Evolutionary conservation across 2,888 invertebrate species (phyloP).

Genomic region (Phortica okadai): DNA sequence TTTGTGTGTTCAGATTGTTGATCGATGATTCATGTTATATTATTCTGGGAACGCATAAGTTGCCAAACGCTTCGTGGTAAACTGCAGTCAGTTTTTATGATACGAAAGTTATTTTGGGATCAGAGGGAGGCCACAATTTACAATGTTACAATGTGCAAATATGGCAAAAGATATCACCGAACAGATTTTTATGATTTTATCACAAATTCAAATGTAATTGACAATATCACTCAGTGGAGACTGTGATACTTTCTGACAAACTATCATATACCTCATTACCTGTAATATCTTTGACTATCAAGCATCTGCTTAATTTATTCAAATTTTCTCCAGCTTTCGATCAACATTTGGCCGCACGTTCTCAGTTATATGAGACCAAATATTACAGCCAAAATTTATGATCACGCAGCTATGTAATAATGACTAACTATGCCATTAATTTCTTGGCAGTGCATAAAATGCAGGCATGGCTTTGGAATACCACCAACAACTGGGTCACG

Average conservation of each 20-base stretch:
- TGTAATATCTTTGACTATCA: too few relatives aligned
- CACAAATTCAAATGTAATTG: too few relatives aligned
- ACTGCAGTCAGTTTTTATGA: too few relatives aligned
- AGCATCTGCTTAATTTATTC: not conserved
- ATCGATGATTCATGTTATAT: constrained; percentile 22
- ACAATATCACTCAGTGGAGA: too few relatives aligned
- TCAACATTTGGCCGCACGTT: not conserved
- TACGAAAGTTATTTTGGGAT: too few relatives aligned
- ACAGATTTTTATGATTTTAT: too few relatives aligned
- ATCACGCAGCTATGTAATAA: not conserved
- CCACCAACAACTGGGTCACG: constrained; percentile 26
- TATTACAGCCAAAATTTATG: constrained; percentile 20
- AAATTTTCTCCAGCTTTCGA: not conserved
- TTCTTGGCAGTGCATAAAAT: constrained; percentile 1
- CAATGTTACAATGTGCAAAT: too few relatives aligned
- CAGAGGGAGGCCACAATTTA: too few relatives aligned
- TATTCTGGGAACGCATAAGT: not conserved
- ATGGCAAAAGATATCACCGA: too few relatives aligned
- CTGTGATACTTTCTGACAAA: too few relatives aligned
- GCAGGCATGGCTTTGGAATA: not conserved
- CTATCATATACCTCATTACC: too few relatives aligned
- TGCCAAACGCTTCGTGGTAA: not conserved
- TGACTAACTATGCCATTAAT: constrained; percentile 16
- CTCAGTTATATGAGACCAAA: not conserved
- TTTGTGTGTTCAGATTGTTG: constrained; percentile 13